Conservation (phyloP, 2,113 vertebrate species). For the Globicephala melas region DNA sequence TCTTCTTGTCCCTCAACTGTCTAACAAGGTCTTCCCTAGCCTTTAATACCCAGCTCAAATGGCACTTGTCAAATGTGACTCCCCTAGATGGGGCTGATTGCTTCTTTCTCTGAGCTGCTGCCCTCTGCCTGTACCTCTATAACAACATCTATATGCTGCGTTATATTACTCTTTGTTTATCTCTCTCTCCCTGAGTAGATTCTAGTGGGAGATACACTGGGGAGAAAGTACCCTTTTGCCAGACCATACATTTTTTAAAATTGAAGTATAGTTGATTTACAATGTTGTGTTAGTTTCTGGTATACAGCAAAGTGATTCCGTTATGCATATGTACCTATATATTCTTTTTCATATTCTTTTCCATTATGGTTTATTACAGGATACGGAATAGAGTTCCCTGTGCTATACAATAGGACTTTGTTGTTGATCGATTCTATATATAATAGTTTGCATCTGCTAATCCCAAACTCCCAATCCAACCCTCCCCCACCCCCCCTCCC, state of each 20-base stretch:
- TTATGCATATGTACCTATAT: too few species aligned
- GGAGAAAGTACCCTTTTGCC: not conserved
- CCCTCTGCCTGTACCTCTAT: not conserved
- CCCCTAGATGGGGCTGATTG: not conserved
- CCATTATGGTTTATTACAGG: too few species aligned
- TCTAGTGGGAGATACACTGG: not conserved
- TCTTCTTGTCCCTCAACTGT: not conserved
- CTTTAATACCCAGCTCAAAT: conserved; percentile 4
- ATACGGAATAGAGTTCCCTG: too few species aligned
- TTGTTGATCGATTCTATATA: too few species aligned
- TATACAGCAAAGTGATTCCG: too few species aligned
- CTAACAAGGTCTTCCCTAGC: not conserved
- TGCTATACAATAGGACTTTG: too few species aligned
- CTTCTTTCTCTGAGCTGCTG: not conserved
- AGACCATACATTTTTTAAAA: not conserved
- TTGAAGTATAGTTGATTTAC: too few species aligned
- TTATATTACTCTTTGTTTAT: not conserved
- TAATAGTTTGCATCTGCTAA: too few species aligned
- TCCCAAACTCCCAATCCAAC: too few species aligned
- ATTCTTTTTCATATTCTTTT: too few species aligned
- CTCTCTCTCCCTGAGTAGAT: not conserved
- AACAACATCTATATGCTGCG: not conserved
- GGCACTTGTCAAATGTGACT: not conserved
- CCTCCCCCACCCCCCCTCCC: too few species aligned
- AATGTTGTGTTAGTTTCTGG: too few species aligned